phyloP scores from a whole-genome alignment of 1,140 invertebrate genomes.

The Liolophura sinensis region DNA sequence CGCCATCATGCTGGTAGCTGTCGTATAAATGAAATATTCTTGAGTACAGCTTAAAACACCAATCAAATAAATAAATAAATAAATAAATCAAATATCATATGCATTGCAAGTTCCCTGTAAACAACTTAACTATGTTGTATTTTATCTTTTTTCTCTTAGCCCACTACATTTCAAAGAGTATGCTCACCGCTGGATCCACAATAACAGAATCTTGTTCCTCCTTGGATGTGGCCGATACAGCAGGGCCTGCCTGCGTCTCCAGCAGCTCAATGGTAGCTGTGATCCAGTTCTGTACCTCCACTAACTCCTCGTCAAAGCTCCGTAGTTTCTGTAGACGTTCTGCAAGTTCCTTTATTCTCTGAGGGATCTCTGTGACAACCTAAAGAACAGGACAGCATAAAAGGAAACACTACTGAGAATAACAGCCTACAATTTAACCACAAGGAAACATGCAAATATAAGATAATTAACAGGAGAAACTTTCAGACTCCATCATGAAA shows the following conservation, averaged over 20 bases:
- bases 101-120: too few species aligned
- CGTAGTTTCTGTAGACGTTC: constrained; percentile 31
- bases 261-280: constrained; percentile 35
- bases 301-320: constrained; percentile 33
- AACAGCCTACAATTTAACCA: too few species aligned
- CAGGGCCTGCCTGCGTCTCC: constrained; percentile 29
- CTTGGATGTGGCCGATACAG: constrained; percentile 24
- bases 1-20: too few species aligned
- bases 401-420: too few species aligned
- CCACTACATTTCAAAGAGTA: constrained; percentile 27
- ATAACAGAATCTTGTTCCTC: constrained; percentile 63
- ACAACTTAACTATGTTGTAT: too few species aligned
- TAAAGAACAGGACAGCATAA: constrained; percentile 3
- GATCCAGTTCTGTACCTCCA: constrained; percentile 42
- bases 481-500: background rate
- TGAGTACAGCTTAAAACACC: too few species aligned
- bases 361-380: constrained; percentile 38
- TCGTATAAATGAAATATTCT: too few species aligned
- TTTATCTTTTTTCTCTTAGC: too few species aligned
- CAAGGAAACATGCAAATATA: background rate
- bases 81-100: too few species aligned
- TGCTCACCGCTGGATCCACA: constrained; percentile 66
- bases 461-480: background rate
- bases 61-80: too few species aligned
- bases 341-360: constrained; percentile 30